Evolutionary conservation across 2,888 invertebrate species (phyloP).

Genomic region (Drosophila nigricruria): DNA sequence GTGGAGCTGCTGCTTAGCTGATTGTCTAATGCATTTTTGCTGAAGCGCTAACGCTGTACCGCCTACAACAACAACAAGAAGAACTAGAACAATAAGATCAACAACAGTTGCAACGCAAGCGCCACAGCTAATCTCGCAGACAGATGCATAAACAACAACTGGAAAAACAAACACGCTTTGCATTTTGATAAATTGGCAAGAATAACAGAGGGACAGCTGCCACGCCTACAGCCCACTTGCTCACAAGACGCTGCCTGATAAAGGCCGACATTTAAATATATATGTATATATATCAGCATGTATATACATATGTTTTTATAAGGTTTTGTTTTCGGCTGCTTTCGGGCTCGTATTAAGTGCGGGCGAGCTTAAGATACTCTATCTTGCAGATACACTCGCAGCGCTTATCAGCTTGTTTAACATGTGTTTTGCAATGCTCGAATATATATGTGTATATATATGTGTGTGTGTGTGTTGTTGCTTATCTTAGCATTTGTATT

Average conservation of each 20-base stretch:
- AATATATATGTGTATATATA: neutral
- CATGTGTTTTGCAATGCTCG: constrained; percentile 52
- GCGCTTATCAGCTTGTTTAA: constrained; percentile 51
- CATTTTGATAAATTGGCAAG: constrained; percentile 66
- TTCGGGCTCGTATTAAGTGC: constrained; percentile 40
- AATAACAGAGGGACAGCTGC: constrained; percentile 36
- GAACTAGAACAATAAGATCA: constrained; percentile 6
- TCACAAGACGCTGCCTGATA: constrained; percentile 39
- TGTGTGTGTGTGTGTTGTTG: constrained; percentile 9
- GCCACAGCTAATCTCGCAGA: constrained; percentile 50
- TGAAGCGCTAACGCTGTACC: constrained; percentile 41
- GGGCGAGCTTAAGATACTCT: constrained; percentile 63
- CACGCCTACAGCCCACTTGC: neutral
- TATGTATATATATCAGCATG: constrained; percentile 8
- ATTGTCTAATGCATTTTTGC: constrained; percentile 48
- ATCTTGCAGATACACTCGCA: constrained; percentile 53
- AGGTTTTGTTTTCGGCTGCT: neutral
- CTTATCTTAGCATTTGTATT: constrained; percentile 40
- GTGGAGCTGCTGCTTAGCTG: constrained; percentile 16
- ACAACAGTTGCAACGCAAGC: constrained; percentile 12
- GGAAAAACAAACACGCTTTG: constrained; percentile 42
- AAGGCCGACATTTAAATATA: constrained; percentile 17
- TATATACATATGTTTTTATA: neutral
- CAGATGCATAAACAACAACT: constrained; percentile 61
- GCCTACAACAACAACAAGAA: constrained; percentile 12